Evolutionary conservation across 2,113 vertebrate species (phyloP), one percentile per base, ranked within the genome.

Genomic region (Myrmecophaga tridactyla): DNA sequence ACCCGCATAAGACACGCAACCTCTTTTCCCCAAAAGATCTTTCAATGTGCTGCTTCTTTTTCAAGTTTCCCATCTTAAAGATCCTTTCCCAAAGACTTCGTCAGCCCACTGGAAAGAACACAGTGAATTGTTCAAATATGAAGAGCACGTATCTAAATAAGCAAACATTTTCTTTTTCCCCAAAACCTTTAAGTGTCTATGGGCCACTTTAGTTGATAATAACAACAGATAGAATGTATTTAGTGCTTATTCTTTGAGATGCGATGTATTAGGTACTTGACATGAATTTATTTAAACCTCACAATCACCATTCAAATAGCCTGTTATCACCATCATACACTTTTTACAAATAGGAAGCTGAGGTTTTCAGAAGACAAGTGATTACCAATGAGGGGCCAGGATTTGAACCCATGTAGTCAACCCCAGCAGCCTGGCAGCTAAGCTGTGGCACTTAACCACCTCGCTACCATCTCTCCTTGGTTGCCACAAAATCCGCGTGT

Each of bases 141-240:
- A 60, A 88, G 62, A 73, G 9, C 4, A 82, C 56, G 70, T 65
- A 85, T 92, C 51, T 78, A 92, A 86, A 62, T 75, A 77, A 91
- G 15, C 43, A 82, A 96, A 75, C 8, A 77, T 39, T 5, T 82
- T 77, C 76, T 84, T 75, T 75, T 20, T 6, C 4, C 51, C 34
- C 21, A 80, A 69, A 82, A 20, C 12, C 36, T 94, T 89, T 91
- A 25, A 15, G 18, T 56, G 80, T 96, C 85, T 87, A 29, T 72
- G 34, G 58, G 36, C 12, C 82, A 81, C 67, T 91, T 92, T 39
- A 69, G 6, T 95, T 41, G 86, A 90, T 65, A 90, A 82, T 82
- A 84, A 90, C 92, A 88, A 82, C n/a, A 92, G 17, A 81, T 31
- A n/a, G 80, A 53, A 65, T 58, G 39, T 70, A 73, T 86, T 86